Conservation (phyloP, 37 sponge, comb jelly and placozoan species). For the Mnemiopsis leidyi region DNA sequence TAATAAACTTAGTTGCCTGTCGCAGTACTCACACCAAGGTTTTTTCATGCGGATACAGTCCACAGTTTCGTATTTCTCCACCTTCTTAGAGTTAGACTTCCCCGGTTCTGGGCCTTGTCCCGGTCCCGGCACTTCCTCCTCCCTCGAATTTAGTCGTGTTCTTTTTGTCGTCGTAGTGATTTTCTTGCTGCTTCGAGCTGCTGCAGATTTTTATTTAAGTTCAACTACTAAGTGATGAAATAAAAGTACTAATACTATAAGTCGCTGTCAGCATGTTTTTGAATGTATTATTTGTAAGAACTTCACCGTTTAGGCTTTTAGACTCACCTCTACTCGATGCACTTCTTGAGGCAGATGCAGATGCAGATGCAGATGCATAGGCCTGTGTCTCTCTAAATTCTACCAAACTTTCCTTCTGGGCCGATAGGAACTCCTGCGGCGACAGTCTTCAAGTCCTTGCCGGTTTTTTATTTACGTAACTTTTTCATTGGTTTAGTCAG, state of each 20-base stretch:
- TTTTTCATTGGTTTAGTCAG: too few species aligned
- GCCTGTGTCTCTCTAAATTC: slow-evolving; percentile 18
- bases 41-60: neutral
- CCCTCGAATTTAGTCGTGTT: neutral
- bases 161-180: neutral
- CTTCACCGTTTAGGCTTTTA: neutral
- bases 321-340: neutral
- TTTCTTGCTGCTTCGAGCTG: neutral
- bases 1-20: neutral
- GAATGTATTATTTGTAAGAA: too few species aligned
- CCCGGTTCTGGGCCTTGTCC: neutral
- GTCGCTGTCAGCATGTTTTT: too few species aligned
- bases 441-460: too few species aligned
- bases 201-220: too few species aligned
- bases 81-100: neutral
- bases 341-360: neutral
- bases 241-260: too few species aligned
- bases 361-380: neutral
- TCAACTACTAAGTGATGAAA: too few species aligned
- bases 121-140: neutral
- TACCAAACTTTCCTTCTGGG: slow-evolving; percentile 28
- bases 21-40: slow-evolving; percentile 30
- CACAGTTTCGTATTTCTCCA: neutral
- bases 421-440: neutral
- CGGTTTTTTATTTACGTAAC: too few species aligned